Conservation (phyloP, 2,797 vertebrate genomes). For the Sebastiscus albofasciatus region DNA sequence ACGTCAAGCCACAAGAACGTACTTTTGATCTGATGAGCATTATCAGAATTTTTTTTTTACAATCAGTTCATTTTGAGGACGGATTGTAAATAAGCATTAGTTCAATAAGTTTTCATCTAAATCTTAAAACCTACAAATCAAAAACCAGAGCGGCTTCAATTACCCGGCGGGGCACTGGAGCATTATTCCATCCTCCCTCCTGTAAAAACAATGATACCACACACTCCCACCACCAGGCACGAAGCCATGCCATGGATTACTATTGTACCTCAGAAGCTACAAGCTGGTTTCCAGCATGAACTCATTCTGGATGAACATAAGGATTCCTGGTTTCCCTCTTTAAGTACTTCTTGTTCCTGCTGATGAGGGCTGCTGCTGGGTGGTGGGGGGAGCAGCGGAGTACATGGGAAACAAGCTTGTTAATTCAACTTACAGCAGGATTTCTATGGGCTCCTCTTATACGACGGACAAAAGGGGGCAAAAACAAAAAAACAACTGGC, state of each 20-base stretch:
- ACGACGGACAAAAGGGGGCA: constrained; percentile 43
- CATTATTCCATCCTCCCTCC: constrained; percentile 2
- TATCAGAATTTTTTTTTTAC: background rate
- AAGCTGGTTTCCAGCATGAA: constrained; percentile 46
- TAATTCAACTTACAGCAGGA: constrained; percentile 54
- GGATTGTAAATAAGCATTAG: background rate
- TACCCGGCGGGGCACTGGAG: background rate
- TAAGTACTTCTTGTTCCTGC: constrained; percentile 29
- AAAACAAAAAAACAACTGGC: constrained; percentile 52
- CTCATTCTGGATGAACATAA: constrained; percentile 28
- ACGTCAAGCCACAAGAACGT: background rate
- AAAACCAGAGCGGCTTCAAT: constrained; percentile 15
- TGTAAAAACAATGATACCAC: constrained; percentile 39
- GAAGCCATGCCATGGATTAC: constrained; percentile 36
- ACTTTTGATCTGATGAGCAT: background rate
- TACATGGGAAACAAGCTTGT: constrained; percentile 72
- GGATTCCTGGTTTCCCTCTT: constrained; percentile 46
- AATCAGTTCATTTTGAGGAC: constrained; percentile 12
- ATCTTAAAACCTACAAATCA: constrained; percentile 20
- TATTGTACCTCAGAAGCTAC: background rate
- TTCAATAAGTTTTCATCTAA: background rate
- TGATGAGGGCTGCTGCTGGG: constrained; percentile 20
- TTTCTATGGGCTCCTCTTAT: constrained; percentile 43
- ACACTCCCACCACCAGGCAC: constrained; percentile 29
- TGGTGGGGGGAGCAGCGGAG: constrained; percentile 41